phyloP scores from a whole-genome alignment of 2,888 invertebrate species.

The Glaucopsyche alexis region DNA sequence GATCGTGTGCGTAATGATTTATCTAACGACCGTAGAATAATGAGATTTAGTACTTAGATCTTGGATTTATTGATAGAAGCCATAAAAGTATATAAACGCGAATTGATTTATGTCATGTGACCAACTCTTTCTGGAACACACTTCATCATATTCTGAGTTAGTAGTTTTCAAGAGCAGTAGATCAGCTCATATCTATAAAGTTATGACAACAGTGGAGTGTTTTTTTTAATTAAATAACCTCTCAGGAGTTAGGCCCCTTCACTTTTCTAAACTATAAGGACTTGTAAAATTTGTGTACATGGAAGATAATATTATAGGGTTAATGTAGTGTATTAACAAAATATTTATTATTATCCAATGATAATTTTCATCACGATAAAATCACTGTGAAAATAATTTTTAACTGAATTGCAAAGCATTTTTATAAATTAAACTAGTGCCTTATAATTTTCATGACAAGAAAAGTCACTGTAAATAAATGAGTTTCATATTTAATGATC shows the following conservation, averaged over 20 bases:
- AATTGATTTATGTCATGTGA: constrained; percentile 5
- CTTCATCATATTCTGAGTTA: not conserved
- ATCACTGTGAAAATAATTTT: not conserved
- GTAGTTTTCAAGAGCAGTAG: constrained; percentile 9
- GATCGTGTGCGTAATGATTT: not conserved
- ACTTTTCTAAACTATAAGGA: not conserved
- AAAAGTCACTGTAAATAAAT: too few species aligned
- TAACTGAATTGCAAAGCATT: not conserved
- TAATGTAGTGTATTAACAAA: not conserved
- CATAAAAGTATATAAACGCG: not conserved
- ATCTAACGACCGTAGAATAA: constrained; percentile 12
- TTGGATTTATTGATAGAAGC: constrained; percentile 21
- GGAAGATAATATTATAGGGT: not conserved
- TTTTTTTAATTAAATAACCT: not conserved
- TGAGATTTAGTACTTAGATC: constrained; percentile 13
- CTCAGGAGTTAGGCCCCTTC: too few species aligned
- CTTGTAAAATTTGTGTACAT: not conserved
- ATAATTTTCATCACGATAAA: not conserved
- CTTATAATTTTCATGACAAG: not conserved
- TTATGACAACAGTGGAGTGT: constrained; percentile 1
- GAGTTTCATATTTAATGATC: too few species aligned
- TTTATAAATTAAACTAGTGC: not conserved
- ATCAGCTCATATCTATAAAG: not conserved
- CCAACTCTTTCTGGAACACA: not conserved
- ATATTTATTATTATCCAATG: not conserved